Conservation (phyloP, 2,113 vertebrate genomes). For the Pionites leucogaster region DNA sequence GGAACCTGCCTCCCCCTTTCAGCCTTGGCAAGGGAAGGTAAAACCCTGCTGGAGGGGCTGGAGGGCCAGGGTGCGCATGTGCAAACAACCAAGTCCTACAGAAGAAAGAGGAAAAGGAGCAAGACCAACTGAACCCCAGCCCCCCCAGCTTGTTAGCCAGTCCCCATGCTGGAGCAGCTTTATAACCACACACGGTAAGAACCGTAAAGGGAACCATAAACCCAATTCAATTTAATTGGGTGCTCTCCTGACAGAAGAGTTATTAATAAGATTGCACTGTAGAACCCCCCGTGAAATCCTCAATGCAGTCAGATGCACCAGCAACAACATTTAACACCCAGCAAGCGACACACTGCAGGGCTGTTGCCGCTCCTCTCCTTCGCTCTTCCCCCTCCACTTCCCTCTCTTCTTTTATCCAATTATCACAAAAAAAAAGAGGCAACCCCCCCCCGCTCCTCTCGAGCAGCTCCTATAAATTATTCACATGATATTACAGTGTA, state of each 20-base stretch:
- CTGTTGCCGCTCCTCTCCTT: not conserved
- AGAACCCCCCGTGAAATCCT: constrained; percentile 72
- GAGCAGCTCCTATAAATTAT: constrained; percentile 83
- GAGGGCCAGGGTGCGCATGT: constrained; percentile 15
- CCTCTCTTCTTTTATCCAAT: constrained; percentile 42
- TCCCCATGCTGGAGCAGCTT: constrained; percentile 45
- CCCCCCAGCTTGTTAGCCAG: constrained; percentile 63
- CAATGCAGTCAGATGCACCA: constrained; percentile 43
- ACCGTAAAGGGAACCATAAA: constrained; percentile 77
- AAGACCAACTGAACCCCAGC: not conserved
- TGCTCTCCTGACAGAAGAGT: constrained; percentile 77
- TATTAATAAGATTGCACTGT: constrained; percentile 79
- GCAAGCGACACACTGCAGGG: constrained; percentile 17
- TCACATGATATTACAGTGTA: constrained; percentile 84
- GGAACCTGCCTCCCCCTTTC: not conserved
- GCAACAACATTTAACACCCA: constrained; percentile 66
- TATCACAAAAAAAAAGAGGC: constrained; percentile 34
- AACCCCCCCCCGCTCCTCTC: constrained; percentile 37
- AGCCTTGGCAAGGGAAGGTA: not conserved
- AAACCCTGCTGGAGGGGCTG: not conserved
- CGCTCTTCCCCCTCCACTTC: not conserved
- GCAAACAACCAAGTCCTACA: constrained; percentile 37
- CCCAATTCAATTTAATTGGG: constrained; percentile 80
- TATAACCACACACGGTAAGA: constrained; percentile 67
- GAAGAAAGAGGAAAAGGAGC: not conserved